A percentile compares a stretch with the other conserved stretches of the same genome.
phyloP scores from a whole-genome alignment of 1,140 invertebrate species.

The Halictus rubicundus region DNA sequence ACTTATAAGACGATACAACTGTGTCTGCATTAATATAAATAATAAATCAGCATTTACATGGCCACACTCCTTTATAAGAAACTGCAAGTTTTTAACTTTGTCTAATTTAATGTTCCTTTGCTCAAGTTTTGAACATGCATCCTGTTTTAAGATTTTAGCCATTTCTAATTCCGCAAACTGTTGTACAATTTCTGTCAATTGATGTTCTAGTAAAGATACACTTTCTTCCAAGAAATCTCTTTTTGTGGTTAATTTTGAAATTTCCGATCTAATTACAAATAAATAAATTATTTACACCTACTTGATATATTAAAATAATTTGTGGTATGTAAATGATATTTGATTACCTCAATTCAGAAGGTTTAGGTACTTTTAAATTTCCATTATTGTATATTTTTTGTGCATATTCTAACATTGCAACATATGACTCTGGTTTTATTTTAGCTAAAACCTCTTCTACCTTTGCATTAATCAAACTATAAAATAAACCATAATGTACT shows the following conservation, averaged over 20 bases:
- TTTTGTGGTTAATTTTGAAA: slow-evolving; percentile 63
- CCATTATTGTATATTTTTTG: slow-evolving; percentile 69
- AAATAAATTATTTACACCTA: slow-evolving; percentile 17
- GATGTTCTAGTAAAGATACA: slow-evolving; percentile 60
- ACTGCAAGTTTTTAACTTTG: slow-evolving; percentile 68
- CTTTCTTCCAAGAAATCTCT: slow-evolving; percentile 73
- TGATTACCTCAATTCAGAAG: slow-evolving; percentile 58
- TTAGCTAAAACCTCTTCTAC: slow-evolving; percentile 65
- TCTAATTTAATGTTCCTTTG: slow-evolving; percentile 60
- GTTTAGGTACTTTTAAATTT: slow-evolving; percentile 62
- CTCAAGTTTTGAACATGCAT: slow-evolving; percentile 61
- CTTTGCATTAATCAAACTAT: slow-evolving; percentile 64
- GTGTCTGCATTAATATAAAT: slow-evolving; percentile 73
- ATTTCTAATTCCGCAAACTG: slow-evolving; percentile 65
- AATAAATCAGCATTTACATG: slow-evolving; percentile 73
- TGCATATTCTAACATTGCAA: slow-evolving; percentile 54
- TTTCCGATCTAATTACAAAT: slow-evolving; percentile 66
- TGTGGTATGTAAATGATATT: slow-evolving; percentile 39
- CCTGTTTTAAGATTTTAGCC: slow-evolving; percentile 65
- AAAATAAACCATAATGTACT: slow-evolving; percentile 23
- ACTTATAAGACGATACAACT: slow-evolving; percentile 67
- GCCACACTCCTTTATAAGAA: slow-evolving; percentile 70
- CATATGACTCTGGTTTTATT: slow-evolving; percentile 57
- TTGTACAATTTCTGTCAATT: slow-evolving; percentile 62
- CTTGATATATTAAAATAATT: slow-evolving; percentile 36